Percentiles rank a stretch among this genome's conserved stretches.
phyloP scores from a whole-genome alignment of 2,113 vertebrate genomes.

The Bambusicola thoracicus region DNA sequence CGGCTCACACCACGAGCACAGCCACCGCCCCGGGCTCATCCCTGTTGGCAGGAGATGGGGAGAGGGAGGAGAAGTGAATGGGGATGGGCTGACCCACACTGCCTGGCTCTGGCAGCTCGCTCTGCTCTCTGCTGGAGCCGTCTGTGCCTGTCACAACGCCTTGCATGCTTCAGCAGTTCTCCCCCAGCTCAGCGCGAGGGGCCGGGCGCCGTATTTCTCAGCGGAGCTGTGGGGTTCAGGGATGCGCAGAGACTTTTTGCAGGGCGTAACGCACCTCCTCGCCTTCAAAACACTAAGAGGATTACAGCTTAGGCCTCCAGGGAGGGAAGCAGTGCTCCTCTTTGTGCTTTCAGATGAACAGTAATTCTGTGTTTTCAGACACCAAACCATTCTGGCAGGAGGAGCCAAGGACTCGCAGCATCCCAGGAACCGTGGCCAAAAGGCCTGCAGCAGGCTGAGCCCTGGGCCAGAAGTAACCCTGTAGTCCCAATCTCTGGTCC shows the following conservation, averaged over 20 bases:
- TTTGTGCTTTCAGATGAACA: slow-evolving; percentile 24
- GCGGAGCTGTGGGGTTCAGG: background rate
- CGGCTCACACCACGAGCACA: background rate
- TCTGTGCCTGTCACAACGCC: background rate
- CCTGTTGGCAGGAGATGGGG: background rate
- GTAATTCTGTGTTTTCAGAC: slow-evolving; percentile 32
- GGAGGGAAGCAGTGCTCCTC: slow-evolving; percentile 22
- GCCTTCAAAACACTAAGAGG: slow-evolving; percentile 30
- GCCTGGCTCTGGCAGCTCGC: background rate
- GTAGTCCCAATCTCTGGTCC: background rate
- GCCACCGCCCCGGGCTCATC: background rate
- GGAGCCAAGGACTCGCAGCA: background rate
- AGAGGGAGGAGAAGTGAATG: background rate
- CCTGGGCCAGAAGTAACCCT: background rate
- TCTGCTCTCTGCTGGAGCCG: background rate
- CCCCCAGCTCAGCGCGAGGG: background rate
- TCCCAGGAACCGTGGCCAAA: background rate
- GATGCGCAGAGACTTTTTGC: background rate
- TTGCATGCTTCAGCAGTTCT: background rate
- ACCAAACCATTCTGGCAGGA: background rate
- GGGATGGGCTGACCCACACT: background rate
- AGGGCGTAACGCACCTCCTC: background rate
- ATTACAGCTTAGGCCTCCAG: slow-evolving; percentile 6
- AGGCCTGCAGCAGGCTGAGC: background rate
- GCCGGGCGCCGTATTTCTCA: background rate